Evolutionary conservation across 2,113 vertebrate genomes (phyloP).

Genomic region (Dascyllus trimaculatus): DNA sequence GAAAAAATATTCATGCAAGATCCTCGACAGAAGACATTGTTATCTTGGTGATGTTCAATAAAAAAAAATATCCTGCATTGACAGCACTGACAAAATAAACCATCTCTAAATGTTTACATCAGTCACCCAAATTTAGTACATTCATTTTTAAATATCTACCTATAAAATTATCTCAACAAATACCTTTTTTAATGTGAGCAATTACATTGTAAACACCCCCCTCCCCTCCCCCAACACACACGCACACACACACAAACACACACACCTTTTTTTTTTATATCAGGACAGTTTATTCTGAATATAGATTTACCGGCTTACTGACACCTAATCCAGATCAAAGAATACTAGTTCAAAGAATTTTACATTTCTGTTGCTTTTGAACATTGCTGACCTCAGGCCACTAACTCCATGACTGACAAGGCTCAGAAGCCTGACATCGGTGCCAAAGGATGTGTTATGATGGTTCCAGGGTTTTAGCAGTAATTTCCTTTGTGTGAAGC

Average conservation of each 20-base stretch:
- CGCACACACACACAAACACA: too few species aligned
- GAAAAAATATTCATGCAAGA: too few species aligned
- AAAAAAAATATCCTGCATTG: not conserved
- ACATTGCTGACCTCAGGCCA: not conserved
- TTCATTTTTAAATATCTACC: too few species aligned
- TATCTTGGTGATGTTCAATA: too few species aligned
- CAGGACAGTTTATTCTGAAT: not conserved
- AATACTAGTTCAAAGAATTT: not conserved
- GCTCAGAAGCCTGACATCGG: conserved; percentile 4
- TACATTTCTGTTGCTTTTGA: not conserved
- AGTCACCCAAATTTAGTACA: too few species aligned
- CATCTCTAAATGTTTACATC: too few species aligned
- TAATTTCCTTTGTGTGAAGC: conserved; percentile 30
- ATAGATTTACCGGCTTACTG: not conserved
- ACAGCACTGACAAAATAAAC: not conserved
- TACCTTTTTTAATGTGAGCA: too few species aligned
- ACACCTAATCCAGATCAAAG: not conserved
- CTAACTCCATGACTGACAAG: not conserved
- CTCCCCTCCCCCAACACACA: too few species aligned
- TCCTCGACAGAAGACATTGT: too few species aligned
- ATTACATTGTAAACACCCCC: too few species aligned
- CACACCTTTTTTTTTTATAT: too few species aligned
- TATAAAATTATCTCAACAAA: too few species aligned
- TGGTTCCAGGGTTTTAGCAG: conserved; percentile 15
- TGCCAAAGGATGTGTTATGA: conserved; percentile 18